Conservation (phyloP, 2,113 vertebrate species). For the Scomber scombrus region DNA sequence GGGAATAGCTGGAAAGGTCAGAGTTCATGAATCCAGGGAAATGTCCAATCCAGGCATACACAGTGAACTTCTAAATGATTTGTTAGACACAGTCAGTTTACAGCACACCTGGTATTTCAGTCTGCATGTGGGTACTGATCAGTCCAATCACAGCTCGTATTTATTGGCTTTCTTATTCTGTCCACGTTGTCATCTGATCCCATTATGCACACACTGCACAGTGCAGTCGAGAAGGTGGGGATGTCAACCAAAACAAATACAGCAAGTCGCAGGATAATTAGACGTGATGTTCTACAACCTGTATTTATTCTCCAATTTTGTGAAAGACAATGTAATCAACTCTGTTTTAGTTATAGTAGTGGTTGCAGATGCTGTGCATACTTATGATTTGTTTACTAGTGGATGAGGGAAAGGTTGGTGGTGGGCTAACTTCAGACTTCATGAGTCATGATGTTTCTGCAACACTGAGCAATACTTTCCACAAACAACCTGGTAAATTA, state of each 20-base stretch:
- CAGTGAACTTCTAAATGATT: not conserved
- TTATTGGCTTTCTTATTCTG: constrained; percentile 9
- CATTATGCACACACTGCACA: not conserved
- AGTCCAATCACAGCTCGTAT: not conserved
- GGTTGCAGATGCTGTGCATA: not conserved
- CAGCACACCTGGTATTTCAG: not conserved
- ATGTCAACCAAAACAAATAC: constrained; percentile 14
- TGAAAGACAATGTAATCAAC: not conserved
- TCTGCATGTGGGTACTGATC: not conserved
- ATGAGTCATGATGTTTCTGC: constrained; percentile 24
- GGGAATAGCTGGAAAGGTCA: not conserved
- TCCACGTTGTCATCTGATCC: not conserved
- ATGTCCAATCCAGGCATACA: not conserved
- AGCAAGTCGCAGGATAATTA: not conserved
- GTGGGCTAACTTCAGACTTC: not conserved
- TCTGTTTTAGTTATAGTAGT: not conserved
- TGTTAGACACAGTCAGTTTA: too few species aligned
- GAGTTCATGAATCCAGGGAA: not conserved
- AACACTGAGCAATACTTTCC: not conserved
- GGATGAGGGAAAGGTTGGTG: constrained; percentile 1
- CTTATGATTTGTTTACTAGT: constrained; percentile 11
- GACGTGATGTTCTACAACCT: not conserved
- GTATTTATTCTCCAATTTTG: not conserved
- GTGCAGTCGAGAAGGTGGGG: not conserved
- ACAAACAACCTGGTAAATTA: not conserved